Evolutionary conservation across 2,888 invertebrate genomes (phyloP).

Genomic region (Dasypogon diadema): DNA sequence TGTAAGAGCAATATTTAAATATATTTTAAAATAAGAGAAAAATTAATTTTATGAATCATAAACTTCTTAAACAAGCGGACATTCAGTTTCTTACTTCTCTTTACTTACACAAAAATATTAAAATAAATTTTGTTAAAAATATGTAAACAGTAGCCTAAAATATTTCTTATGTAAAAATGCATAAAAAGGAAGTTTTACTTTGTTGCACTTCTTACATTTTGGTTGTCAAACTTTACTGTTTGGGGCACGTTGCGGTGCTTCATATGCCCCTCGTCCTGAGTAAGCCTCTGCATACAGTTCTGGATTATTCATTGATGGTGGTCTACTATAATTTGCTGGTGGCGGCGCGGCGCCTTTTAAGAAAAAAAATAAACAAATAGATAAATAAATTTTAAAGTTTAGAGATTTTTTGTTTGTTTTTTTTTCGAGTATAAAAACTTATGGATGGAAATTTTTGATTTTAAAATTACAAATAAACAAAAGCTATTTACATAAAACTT

Average conservation of each 20-base stretch:
- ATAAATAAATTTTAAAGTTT: no score
- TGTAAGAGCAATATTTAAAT: no score
- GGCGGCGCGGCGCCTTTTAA: constrained; percentile 66
- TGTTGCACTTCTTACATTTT: constrained; percentile 57
- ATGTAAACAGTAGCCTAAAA: constrained; percentile 33
- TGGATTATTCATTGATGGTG: constrained; percentile 64
- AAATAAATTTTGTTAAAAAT: constrained; percentile 27
- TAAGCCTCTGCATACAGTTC: constrained; percentile 67
- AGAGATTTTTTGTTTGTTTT: no score
- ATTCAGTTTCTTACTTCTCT: not conserved
- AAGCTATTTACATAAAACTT: no score
- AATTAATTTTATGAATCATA: no score
- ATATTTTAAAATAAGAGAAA: no score
- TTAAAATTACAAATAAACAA: no score
- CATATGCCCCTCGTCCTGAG: constrained; percentile 65
- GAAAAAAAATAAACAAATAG: no score
- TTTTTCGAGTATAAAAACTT: no score
- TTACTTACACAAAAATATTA: constrained; percentile 14
- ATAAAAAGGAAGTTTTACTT: constrained; percentile 43
- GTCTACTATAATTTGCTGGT: constrained; percentile 69
- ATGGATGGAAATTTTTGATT: no score
- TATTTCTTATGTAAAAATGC: constrained; percentile 39
- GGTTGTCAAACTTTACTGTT: constrained; percentile 66
- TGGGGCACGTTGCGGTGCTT: constrained; percentile 63
- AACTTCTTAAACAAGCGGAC: not conserved